These are phyloP conservation scores for Herpailurus yagouaroundi DNA, from an alignment of 2,113 vertebrate genomes.

Conservation along the genomic window DNA sequence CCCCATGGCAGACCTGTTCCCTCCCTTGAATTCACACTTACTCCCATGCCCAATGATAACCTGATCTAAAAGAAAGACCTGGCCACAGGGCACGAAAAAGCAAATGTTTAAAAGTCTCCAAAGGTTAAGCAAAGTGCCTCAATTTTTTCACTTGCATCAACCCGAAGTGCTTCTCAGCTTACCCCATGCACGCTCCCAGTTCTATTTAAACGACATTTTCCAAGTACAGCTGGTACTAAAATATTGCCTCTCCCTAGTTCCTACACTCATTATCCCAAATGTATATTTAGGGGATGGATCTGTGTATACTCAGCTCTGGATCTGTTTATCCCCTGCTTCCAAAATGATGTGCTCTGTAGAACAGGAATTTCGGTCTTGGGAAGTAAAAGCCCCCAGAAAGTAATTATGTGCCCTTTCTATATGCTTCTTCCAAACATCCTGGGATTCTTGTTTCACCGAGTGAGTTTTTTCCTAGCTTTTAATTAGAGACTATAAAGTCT, in stretches of 20 bases:
- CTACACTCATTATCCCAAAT: background rate
- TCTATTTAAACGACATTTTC: background rate
- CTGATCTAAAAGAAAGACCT: background rate
- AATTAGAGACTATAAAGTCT: background rate
- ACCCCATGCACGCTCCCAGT: too few relatives aligned
- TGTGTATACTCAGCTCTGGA: background rate
- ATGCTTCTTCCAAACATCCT: conserved; percentile 2
- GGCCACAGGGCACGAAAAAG: background rate
- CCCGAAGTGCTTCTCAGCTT: background rate
- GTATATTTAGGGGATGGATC: background rate
- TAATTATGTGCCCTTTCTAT: background rate
- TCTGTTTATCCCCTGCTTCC: accelerated
- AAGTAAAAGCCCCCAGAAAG: background rate
- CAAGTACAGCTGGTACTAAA: background rate
- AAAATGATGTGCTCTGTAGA: background rate
- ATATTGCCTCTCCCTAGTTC: background rate
- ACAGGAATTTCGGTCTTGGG: background rate
- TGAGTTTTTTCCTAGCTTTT: background rate
- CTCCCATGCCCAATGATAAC: background rate
- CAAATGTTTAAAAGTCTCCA: background rate
- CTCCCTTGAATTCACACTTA: background rate
- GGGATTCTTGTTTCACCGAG: conserved; percentile 34
- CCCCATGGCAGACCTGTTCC: background rate
- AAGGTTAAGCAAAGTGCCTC: conserved; percentile 30
- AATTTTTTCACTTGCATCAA: background rate